Base-by-base conservation (phyloP, 2,113 vertebrate species). In the Gadus macrocephalus region DNA sequence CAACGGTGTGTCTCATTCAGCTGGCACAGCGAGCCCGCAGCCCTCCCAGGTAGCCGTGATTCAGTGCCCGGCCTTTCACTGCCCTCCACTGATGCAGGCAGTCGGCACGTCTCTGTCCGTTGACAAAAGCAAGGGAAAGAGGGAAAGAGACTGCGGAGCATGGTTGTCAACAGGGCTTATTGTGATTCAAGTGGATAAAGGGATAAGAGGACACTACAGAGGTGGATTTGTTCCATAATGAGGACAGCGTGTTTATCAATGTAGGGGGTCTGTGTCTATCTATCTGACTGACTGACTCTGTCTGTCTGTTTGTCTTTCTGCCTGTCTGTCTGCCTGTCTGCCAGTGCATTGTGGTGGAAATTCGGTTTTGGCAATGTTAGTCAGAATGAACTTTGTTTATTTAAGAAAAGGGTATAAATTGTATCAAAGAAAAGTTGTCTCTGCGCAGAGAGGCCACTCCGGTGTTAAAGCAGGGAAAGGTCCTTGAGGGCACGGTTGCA, bases 121-220 rank as follows among this genome's bases (percentile, higher is more conserved):
- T 69, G 60, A 72, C 67, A 71, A 71, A 66, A 67, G 60, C 31
- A 75, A 73, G 15, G 66, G 64, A 70, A 67, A 70, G 71, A 53
- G 14, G 81, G 81, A 81, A 42, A 82, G 71, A 79, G 56, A 72
- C 2, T 2, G 20, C 62, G 5, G 27, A 5, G 8, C 60, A 58
- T 62, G 67, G 15, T 9, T 67, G 22, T 73, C 19, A 66, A 53
- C 69, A 49, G 25, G 28, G 4, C 56, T 75, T 22, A 66, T 67
- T 63, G 59, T 12, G 27, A 67, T 60, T 19, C 0, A 62, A 53
- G 25, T 19, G 60, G 66, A 53, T 4, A 27, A 59, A 53, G 58
- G 6, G 56, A 64, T 7, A 64, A 62, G 58, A 20, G 58, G n/a
- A 16, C 58, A 19, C 53, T 16, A 15, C 53, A 12, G 53, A 55